Base-by-base conservation (phyloP, 2,113 vertebrate species). In the Myrmophylax atrothorax region DNA sequence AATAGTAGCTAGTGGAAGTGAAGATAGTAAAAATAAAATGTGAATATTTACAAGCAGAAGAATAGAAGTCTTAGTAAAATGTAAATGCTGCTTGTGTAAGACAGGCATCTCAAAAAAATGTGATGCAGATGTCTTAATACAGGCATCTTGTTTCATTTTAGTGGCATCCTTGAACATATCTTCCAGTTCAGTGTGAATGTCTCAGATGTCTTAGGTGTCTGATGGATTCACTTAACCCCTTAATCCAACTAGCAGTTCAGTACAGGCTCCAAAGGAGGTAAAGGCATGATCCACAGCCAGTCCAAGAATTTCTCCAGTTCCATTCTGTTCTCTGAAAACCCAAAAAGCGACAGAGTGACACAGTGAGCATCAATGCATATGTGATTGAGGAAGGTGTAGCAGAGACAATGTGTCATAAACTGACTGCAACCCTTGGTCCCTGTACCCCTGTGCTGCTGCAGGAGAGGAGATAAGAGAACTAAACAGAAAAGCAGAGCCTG, bases 401-500 rank as follows among this genome's bases (percentile, higher is more conserved):
- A 42, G 17, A 8, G 8, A 28, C 14, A 9, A 59, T 2, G 23
- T 23, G 23, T 11, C 14, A 16, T 35, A 70, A 53, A n/a, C 47
- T 16, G 22, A 33, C 10, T 35, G 4, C 18, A 70, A 24, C 1
- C 4, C 55, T 18, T 25, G 23, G 26, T 49, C 22, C 12, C 4
- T 28, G 14, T 37, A 12, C 4, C 31, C 40, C 23, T 33, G 18
- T 1, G 8, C 8, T 14, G 14, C 25, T 56, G 35, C 1, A 7
- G 18, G 18, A 8, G 1, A 49, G 7, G 22, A 77, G 25, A 19
- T 29, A 40, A 40, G 19, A 24, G 13, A 68, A 46, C 8, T 74
- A 0, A 0, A 7, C 12, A 29, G 18, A 46, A 59, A 29, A 67
- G 23, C 10, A 7, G 33, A 52, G 38, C 24, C 37, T 52, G 24